Conservation (phyloP, 2,888 invertebrate genomes). For the Epinotia bilunana region DNA sequence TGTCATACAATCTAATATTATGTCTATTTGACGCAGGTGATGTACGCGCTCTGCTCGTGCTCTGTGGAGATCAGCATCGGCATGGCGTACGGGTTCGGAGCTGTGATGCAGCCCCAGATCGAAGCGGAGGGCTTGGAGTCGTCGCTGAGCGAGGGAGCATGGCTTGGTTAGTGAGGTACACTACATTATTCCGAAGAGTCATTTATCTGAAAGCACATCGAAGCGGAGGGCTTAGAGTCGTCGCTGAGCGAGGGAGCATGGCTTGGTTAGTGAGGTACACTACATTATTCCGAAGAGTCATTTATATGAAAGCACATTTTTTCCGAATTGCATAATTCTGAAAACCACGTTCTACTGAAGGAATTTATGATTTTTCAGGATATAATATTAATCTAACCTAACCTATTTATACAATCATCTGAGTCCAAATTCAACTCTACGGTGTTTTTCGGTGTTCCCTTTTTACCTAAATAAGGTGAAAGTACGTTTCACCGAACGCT, state of each 20-base stretch:
- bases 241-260: slow-evolving; percentile 81
- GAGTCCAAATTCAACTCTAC: too few relatives aligned
- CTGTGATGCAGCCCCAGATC: slow-evolving; percentile 85
- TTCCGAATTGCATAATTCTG: too few relatives aligned
- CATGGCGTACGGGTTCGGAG: slow-evolving; percentile 85
- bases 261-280: slow-evolving; percentile 79
- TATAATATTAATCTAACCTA: too few relatives aligned
- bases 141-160: slow-evolving; percentile 78
- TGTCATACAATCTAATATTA: not conserved
- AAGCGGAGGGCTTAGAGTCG: slow-evolving; percentile 67
- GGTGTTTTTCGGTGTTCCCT: too few relatives aligned
- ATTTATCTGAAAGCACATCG: slow-evolving; percentile 66
- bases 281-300: too few relatives aligned
- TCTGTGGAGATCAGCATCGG: slow-evolving; percentile 85
- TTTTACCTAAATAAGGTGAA: too few relatives aligned
- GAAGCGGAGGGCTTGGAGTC: slow-evolving; percentile 67
- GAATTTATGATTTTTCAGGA: too few relatives aligned
- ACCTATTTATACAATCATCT: too few relatives aligned
- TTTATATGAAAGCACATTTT: not conserved
- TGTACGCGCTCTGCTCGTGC: slow-evolving; percentile 74
- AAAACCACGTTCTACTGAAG: too few relatives aligned
- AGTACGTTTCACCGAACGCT: too few relatives aligned
- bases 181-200: too few relatives aligned
- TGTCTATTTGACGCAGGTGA: slow-evolving; percentile 54
- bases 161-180: slow-evolving; percentile 82